These are phyloP conservation scores for Cotesia glomerata DNA, from an alignment of 1,140 invertebrate species.

Conservation along the genomic window DNA sequence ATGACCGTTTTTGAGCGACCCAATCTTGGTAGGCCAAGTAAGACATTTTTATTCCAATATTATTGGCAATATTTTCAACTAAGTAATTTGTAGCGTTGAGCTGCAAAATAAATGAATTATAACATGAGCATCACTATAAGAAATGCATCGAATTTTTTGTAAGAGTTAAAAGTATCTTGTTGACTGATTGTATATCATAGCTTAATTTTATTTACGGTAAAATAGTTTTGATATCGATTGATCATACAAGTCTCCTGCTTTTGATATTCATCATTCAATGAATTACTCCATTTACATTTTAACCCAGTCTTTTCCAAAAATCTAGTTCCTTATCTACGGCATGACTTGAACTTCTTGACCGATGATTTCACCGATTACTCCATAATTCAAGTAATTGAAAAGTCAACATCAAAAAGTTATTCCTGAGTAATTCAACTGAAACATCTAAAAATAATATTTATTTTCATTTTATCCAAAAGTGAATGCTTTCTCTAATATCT, in stretches of 20 bases:
- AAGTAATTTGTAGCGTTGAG: constrained; percentile 62
- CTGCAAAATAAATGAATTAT: background rate
- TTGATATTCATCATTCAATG: background rate
- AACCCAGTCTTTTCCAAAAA: constrained; percentile 72
- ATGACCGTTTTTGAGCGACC: background rate
- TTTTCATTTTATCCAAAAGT: too few relatives aligned
- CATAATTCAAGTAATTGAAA: constrained; percentile 70
- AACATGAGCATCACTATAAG: too few relatives aligned
- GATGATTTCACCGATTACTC: constrained; percentile 74
- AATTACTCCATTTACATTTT: constrained; percentile 48
- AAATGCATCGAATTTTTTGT: too few relatives aligned
- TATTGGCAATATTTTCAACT: constrained; percentile 67
- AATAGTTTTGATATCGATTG: background rate
- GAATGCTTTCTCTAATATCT: too few relatives aligned
- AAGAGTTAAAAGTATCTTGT: too few relatives aligned
- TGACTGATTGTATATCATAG: too few relatives aligned
- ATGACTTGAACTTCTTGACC: constrained; percentile 82
- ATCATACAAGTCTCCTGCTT: background rate
- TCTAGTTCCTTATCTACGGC: constrained; percentile 77
- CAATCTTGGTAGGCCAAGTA: constrained; percentile 25
- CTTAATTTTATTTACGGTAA: background rate
- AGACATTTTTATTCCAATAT: constrained; percentile 62
- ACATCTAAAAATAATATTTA: too few relatives aligned
- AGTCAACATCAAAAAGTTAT: background rate
- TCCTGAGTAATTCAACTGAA: background rate